Percentiles rank a stretch among this genome's conserved stretches.
These are phyloP conservation scores for Drosophila tani DNA, from an alignment of 1,140 invertebrate species.

Conservation along the genomic window DNA sequence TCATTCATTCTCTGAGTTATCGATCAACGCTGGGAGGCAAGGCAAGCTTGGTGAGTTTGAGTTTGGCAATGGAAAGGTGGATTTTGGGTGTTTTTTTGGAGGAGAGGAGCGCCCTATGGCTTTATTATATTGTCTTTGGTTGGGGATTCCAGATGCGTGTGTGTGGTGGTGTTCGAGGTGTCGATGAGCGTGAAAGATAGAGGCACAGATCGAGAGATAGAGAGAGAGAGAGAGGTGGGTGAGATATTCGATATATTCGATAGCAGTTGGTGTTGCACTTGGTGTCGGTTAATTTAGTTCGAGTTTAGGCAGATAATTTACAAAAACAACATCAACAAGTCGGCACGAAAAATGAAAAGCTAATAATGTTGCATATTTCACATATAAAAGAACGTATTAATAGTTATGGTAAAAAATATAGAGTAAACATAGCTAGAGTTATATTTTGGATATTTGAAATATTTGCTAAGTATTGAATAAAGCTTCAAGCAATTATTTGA, in stretches of 20 bases:
- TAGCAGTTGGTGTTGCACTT: slow-evolving; percentile 43
- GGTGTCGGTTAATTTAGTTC: slow-evolving; percentile 60
- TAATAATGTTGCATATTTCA: slow-evolving; percentile 42
- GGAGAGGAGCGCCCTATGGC: background rate
- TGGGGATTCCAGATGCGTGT: background rate
- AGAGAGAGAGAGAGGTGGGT: slow-evolving; percentile 24
- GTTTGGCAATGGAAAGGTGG: slow-evolving; percentile 23
- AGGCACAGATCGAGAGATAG: slow-evolving; percentile 26
- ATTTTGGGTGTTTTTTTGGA: background rate
- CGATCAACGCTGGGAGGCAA: slow-evolving; percentile 34
- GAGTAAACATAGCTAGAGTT: slow-evolving; percentile 20
- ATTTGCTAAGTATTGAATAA: slow-evolving; percentile 26
- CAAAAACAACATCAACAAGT: slow-evolving; percentile 82
- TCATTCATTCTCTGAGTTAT: slow-evolving; percentile 29
- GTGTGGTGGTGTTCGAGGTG: slow-evolving; percentile 13
- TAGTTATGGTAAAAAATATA: slow-evolving; percentile 43
- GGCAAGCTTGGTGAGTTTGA: slow-evolving; percentile 27
- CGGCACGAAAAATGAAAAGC: slow-evolving; percentile 39
- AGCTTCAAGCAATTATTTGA: slow-evolving; percentile 33
- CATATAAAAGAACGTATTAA: slow-evolving; percentile 30
- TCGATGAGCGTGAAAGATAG: slow-evolving; percentile 23
- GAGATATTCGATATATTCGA: slow-evolving; percentile 22
- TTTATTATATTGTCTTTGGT: too few species aligned
- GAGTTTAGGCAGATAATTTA: slow-evolving; percentile 80
- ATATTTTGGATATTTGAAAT: slow-evolving; percentile 30